Evolutionary conservation across 30 jellyfish, hydroid and myxozoan species (phyloP).

Genomic region (Chironex yamaguchii): DNA sequence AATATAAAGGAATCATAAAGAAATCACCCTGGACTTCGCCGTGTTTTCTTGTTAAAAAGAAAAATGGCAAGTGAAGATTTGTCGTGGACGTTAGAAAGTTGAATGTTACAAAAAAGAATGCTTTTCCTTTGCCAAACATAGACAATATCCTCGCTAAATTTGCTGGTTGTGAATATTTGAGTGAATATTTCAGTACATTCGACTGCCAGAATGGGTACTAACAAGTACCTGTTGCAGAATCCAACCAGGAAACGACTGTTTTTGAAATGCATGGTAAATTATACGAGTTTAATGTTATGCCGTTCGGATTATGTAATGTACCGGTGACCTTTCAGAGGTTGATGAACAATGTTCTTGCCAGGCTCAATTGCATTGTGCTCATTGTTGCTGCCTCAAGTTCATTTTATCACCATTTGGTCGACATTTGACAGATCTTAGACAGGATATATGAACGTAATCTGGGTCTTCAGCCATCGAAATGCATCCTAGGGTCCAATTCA

Average conservation of each 20-base stretch:
- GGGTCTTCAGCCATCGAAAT: too few relatives aligned
- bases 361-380: too few relatives aligned
- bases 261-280: conserved; percentile 38
- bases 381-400: too few relatives aligned
- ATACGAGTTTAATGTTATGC: conserved; percentile 27
- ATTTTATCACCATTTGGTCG: too few relatives aligned
- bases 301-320: too few relatives aligned
- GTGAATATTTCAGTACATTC: conserved; percentile 22
- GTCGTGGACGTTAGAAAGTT: too few relatives aligned
- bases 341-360: too few relatives aligned
- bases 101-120: conserved; percentile 58
- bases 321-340: too few relatives aligned
- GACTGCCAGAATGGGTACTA: conserved; percentile 61
- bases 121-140: conserved; percentile 34
- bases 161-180: too few relatives aligned
- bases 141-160: conserved; percentile 46
- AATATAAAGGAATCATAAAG: neutral
- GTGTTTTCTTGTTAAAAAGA: conserved; percentile 61
- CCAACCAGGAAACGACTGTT: conserved; percentile 37
- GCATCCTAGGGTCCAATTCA: too few relatives aligned
- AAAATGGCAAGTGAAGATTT: conserved; percentile 54
- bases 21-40: conserved; percentile 77
- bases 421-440: too few relatives aligned
- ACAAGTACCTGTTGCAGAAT: conserved; percentile 41
- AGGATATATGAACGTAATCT: too few relatives aligned